Percentiles rank a stretch among this genome's conserved stretches.
Evolutionary conservation across 2,797 vertebrate genomes (phyloP).

Genomic region (Hoplostethus atlanticus): DNA sequence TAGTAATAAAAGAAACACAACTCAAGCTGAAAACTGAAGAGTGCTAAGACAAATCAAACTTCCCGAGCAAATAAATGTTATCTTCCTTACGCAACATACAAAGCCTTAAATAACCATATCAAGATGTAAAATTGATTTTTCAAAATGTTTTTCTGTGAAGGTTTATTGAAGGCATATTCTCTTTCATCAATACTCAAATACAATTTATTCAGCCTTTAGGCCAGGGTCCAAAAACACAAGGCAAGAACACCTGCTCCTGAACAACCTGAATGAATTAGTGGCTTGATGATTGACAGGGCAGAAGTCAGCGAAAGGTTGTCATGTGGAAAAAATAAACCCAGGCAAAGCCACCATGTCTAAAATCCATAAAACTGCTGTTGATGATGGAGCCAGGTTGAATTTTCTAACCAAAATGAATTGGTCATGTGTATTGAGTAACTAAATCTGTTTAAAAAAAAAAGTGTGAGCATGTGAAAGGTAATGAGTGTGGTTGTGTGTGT

Average conservation of each 20-base stretch:
- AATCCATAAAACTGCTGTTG: constrained; percentile 57
- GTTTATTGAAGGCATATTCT: no score
- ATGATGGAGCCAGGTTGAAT: constrained; percentile 41
- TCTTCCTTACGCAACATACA: neutral
- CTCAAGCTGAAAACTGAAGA: neutral
- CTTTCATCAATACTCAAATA: no score
- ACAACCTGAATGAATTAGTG: constrained; percentile 4
- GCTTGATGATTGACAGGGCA: constrained; percentile 26
- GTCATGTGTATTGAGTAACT: constrained; percentile 62
- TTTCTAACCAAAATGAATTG: constrained; percentile 48
- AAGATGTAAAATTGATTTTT: neutral
- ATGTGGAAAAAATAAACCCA: constrained; percentile 68
- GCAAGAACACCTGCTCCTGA: constrained; percentile 50
- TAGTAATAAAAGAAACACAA: neutral
- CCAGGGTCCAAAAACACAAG: neutral
- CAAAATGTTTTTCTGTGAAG: neutral
- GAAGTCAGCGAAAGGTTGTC: constrained; percentile 63
- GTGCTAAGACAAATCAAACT: neutral
- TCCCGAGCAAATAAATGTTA: neutral
- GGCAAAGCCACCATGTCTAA: constrained; percentile 79
- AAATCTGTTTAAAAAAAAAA: neutral
- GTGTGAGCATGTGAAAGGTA: constrained; percentile 15
- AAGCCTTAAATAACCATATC: neutral
- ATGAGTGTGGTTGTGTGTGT: neutral
- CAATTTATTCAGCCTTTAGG: constrained; percentile 1